A percentile compares a stretch with the other conserved stretches of the same genome.
phyloP scores from a whole-genome alignment of 2,797 vertebrate species.

The Manis pentadactyla region DNA sequence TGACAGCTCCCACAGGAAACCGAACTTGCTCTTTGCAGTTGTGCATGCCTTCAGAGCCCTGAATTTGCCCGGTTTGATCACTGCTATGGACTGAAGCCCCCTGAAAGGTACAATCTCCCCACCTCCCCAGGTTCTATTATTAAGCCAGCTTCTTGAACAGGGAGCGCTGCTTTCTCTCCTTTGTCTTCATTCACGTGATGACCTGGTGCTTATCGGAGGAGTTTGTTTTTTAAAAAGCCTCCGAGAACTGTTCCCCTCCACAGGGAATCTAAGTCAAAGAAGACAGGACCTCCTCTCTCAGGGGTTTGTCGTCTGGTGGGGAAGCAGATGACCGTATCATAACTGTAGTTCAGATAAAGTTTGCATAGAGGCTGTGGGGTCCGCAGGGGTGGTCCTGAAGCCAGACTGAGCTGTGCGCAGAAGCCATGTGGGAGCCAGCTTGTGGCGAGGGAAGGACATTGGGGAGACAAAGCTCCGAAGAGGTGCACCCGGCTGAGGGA shows the following conservation, averaged over 20 bases:
- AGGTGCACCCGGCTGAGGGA: fast-evolving
- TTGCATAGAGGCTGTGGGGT: neutral
- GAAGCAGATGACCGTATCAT: neutral
- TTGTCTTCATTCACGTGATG: neutral
- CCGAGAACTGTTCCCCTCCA: too few species aligned
- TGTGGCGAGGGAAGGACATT: fast-evolving
- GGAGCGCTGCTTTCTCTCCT: neutral
- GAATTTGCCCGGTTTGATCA: neutral
- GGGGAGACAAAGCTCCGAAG: neutral
- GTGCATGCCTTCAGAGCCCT: neutral
- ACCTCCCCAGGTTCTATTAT: fast-evolving
- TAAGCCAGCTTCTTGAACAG: fast-evolving
- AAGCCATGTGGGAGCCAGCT: fast-evolving
- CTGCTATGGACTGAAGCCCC: neutral
- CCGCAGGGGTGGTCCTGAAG: fast-evolving
- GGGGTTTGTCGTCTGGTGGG: neutral
- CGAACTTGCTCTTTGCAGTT: fast-evolving
- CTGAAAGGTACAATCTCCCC: fast-evolving
- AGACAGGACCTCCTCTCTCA: neutral
- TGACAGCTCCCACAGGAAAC: neutral
- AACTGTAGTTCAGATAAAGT: fast-evolving
- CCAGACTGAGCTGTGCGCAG: neutral
- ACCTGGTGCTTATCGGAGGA: neutral
- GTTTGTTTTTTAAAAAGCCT: neutral
- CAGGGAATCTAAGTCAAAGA: neutral